phyloP scores from a whole-genome alignment of 2,113 vertebrate genomes.

The Dipodomys ordii region DNA sequence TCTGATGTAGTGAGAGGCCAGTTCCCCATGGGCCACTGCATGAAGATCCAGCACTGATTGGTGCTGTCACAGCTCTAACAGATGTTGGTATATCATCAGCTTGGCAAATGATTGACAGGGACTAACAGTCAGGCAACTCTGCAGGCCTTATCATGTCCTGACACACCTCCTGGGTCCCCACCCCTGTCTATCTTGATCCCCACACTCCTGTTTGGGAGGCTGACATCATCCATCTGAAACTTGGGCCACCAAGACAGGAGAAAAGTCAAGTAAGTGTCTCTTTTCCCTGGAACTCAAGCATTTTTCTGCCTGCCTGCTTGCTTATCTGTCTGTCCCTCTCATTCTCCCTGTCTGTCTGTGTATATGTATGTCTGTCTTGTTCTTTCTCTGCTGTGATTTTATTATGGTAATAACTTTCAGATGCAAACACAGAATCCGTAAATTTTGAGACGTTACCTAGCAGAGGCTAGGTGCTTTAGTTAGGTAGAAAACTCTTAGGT shows the following conservation, averaged over 20 bases:
- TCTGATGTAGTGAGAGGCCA: background rate
- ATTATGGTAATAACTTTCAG: constrained; percentile 38
- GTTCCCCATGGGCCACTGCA: background rate
- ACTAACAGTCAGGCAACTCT: background rate
- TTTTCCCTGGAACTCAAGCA: background rate
- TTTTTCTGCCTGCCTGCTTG: background rate
- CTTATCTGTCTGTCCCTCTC: too few relatives aligned
- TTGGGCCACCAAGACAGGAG: background rate
- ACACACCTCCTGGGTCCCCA: accelerated
- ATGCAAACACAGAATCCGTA: constrained; percentile 30
- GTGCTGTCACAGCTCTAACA: background rate
- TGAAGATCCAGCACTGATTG: background rate
- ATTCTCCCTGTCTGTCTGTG: background rate
- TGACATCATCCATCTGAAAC: background rate
- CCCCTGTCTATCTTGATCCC: background rate
- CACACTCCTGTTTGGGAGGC: background rate
- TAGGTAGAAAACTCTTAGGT: background rate
- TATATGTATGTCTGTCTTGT: too few relatives aligned
- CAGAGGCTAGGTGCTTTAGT: too few relatives aligned
- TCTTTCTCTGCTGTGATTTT: background rate
- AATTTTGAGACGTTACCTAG: background rate
- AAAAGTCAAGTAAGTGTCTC: background rate
- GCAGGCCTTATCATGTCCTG: background rate
- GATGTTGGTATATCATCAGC: background rate
- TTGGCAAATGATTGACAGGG: background rate